Base-by-base conservation (phyloP, 1,140 invertebrate genomes). In the Dinoponera quadriceps region DNA sequence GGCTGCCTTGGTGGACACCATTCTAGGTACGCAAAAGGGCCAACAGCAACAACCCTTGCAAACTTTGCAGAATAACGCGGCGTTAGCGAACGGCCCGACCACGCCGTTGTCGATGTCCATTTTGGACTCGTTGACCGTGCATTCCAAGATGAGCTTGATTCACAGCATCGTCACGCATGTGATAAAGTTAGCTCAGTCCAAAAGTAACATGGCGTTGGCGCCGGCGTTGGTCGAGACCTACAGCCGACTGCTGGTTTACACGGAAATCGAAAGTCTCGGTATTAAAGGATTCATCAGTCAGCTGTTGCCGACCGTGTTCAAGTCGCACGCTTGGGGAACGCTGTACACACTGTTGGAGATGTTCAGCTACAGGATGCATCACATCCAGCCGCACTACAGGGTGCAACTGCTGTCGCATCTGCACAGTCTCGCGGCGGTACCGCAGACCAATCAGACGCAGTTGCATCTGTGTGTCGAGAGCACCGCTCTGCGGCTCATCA, bases 61-160 rank as follows among this genome's bases (percentile, higher is more conserved):
- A 49, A 92, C 91, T 1, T 91, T 92, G 68, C 95, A 95, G 54
- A 94, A 94, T 81, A 94, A 94, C 82, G 94, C 94, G 54, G 91
- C 94, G 14, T 84, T 94, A 2, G 93, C 95, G 2, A 94, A 93
- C 78, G 95, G 95, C 7, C 97, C 97, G 11, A 98, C 97, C 0
- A 96, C 97, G 18, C 98, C 98, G 0, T 94, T 99, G 16, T 97
- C 98, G 0, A 98, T 99, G 96, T 97, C 97, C 33, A 96, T 99
- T 22, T 93, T 99, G 3, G 99, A 99, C 92, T 98, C 98, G n/a
- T 93, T 99, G 18, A 99, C 99, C 0, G 97, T 99, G 14, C 98
- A 99, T 93, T 98, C 98, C 0, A 99, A 99, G 93, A 99, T 99
- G 98, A 98, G 98, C 84, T 94, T 99, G n/a, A 99, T 99, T 75